Evolutionary conservation across 1,140 invertebrate genomes (phyloP), one percentile per base, ranked within the genome.

Genomic region (Nephila pilipes): DNA sequence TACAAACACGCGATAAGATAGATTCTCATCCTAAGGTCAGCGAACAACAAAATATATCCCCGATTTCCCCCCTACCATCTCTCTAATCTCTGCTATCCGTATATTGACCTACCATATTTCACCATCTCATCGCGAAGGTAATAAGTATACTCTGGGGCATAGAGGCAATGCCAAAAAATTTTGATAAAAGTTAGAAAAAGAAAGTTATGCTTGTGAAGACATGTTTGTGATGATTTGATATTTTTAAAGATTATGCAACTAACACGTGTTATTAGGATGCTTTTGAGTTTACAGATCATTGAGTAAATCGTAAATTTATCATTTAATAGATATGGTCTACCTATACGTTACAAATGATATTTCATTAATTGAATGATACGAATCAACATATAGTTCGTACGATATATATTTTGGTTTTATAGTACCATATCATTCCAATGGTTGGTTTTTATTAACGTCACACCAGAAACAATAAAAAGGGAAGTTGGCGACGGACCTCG

Each of bases 11-110:
- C 60, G 90, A 92, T 92, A 92, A 92, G 80, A 92, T 85, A 46
- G 46, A 92, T 85, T 16, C 38, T n/a, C 46, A 75, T 92, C 90
- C 75, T 92, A 92, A 92, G 90, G 81, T 92, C 90, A 92, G 58
- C 29, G 80, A 85, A 85, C 90, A 92, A 92, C 80, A 55, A 65
- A 92, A 65, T 65, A 14, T 5, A 36, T n/a, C n/a, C 32, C 25
- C 25, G 1, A 38, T 69, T 85, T 83, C 69, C 65, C 65, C 22
- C 65, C 65, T 29, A 16, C 16, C 65, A 29, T 25, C 12, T 25
- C 46, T 90, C 65, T 22, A 60, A 90, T 90, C 32, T 83, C 22
- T 83, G 6, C 12, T 20, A 29, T 22, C 29, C 38, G 90, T 92
- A 8, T 92, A 92, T 65, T 92, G 90, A 92, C 90, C 90, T 80